Conservation (phyloP, 2,797 vertebrate genomes). For the Paguma larvata region DNA sequence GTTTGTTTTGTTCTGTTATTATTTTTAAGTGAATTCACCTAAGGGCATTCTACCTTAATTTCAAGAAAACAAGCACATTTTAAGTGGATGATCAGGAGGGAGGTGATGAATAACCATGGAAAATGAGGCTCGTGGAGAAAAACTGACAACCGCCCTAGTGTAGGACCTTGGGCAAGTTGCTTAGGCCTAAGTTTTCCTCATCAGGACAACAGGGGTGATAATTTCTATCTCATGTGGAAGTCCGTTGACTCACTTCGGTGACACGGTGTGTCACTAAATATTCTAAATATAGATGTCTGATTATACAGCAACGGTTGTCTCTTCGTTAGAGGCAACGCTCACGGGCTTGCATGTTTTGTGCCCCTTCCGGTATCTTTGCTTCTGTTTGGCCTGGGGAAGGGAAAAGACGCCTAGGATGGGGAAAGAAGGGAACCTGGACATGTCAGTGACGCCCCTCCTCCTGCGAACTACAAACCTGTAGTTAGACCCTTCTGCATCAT, state of each 20-base stretch:
- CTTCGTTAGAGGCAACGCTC: background rate
- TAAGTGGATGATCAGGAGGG: background rate
- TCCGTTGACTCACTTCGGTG: background rate
- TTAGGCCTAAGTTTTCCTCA: background rate
- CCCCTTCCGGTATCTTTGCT: background rate
- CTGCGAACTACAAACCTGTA: constrained; percentile 33
- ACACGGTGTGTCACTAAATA: background rate
- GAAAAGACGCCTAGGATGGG: background rate
- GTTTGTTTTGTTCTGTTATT: background rate
- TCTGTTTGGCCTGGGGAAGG: constrained; percentile 19
- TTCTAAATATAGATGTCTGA: background rate
- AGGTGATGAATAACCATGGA: background rate
- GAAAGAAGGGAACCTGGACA: background rate
- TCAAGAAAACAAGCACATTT: background rate
- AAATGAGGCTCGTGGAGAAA: background rate
- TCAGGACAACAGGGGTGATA: background rate
- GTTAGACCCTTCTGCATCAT: background rate
- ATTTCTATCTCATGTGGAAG: background rate
- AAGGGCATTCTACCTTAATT: constrained; percentile 5
- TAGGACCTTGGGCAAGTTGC: background rate
- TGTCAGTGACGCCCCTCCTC: constrained; percentile 22
- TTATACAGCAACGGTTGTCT: background rate
- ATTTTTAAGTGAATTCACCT: background rate
- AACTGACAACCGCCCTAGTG: background rate
- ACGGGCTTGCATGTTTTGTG: background rate